Percentiles rank a stretch among this genome's conserved stretches.
phyloP scores from a whole-genome alignment of 2,113 vertebrate species.

The Sciurus niger region DNA sequence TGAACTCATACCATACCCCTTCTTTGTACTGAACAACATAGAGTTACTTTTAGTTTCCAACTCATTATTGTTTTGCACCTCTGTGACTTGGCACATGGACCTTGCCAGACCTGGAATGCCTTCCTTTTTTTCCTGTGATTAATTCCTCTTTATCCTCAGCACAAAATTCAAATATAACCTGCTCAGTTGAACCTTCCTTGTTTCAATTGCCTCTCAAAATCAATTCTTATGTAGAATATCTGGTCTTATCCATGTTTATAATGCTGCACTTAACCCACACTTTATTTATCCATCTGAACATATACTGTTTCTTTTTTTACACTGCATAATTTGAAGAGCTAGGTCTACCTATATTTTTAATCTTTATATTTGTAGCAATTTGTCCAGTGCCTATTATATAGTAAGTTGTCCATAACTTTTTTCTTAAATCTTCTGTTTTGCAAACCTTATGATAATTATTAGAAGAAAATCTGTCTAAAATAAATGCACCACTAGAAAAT shows the following conservation, averaged over 20 bases:
- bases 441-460: background rate
- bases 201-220: background rate
- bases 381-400: background rate
- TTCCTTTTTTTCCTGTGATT: background rate
- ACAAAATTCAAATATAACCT: background rate
- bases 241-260: background rate
- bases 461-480: constrained; percentile 23
- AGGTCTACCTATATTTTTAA: background rate
- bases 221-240: background rate
- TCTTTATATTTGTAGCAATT: background rate
- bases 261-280: background rate
- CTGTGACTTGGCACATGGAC: background rate
- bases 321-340: background rate
- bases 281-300: background rate
- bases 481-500: constrained; percentile 4
- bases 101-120: background rate
- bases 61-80: background rate
- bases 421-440: constrained; percentile 18
- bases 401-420: background rate
- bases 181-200: background rate
- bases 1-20: background rate
- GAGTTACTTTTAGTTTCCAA: background rate
- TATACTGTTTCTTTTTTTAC: background rate
- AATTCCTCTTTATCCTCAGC: background rate
- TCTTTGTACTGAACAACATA: background rate